These are phyloP conservation scores for Fratercula arctica DNA, from an alignment of 2,797 vertebrate genomes.

Conservation along the genomic window DNA sequence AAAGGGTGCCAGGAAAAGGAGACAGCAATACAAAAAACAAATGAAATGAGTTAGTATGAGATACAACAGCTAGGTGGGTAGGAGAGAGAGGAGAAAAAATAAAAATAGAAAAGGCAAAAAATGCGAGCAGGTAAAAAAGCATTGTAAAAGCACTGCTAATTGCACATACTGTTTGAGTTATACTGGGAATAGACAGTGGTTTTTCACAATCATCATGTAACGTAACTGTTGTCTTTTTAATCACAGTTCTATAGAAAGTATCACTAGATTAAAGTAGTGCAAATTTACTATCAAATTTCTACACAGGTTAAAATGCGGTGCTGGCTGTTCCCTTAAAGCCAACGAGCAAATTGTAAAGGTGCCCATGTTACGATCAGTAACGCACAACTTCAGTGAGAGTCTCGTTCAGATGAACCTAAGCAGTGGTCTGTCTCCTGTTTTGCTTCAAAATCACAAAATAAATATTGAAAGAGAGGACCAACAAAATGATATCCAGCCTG, in stretches of 20 bases:
- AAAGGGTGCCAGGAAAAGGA: neutral
- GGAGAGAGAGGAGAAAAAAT: neutral
- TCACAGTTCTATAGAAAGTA: neutral
- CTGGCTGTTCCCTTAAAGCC: neutral
- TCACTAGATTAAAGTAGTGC: neutral
- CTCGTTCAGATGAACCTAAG: neutral
- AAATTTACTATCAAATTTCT: neutral
- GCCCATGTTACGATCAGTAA: neutral
- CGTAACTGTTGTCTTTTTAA: neutral
- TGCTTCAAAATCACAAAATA: neutral
- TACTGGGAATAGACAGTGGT: neutral
- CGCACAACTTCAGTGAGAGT: neutral
- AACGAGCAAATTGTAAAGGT: neutral
- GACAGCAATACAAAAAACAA: neutral
- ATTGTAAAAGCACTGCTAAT: neutral
- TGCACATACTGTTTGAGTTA: neutral
- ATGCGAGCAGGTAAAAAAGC: neutral
- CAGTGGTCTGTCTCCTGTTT: neutral
- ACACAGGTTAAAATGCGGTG: neutral
- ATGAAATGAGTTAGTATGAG: neutral
- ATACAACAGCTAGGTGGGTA: neutral
- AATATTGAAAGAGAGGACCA: neutral
- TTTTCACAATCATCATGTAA: neutral
- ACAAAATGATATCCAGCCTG: neutral
- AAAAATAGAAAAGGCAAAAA: neutral